A percentile compares a stretch with the other conserved stretches of the same genome.
Evolutionary conservation across 2,888 invertebrate species (phyloP).

Genomic region (Urechis unicinctus): DNA sequence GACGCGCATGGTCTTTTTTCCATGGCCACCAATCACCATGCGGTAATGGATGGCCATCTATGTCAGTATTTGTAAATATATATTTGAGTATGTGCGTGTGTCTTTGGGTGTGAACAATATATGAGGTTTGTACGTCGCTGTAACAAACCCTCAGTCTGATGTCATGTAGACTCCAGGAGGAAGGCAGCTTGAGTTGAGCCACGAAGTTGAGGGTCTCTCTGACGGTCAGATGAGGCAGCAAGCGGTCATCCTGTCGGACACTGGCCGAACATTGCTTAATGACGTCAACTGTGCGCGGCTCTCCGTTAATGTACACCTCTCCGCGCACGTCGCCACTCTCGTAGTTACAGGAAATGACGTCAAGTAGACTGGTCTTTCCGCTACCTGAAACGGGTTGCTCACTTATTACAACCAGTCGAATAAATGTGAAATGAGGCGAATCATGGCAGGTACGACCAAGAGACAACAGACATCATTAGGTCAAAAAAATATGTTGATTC

Average conservation of each 20-base stretch:
- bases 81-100: too few species aligned
- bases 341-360: slow-evolving; percentile 65
- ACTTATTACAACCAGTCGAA: too few species aligned
- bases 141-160: slow-evolving; percentile 72
- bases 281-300: slow-evolving; percentile 59
- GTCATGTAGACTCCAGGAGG: slow-evolving; percentile 58
- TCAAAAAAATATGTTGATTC: not conserved
- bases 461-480: not conserved
- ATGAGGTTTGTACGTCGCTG: too few species aligned
- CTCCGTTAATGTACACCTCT: slow-evolving; percentile 81
- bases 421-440: too few species aligned
- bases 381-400: slow-evolving; percentile 73
- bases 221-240: slow-evolving; percentile 79
- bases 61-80: too few species aligned
- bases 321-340: slow-evolving; percentile 75
- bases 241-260: slow-evolving; percentile 77
- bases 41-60: too few species aligned
- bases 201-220: slow-evolving; percentile 60
- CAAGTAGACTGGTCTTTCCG: slow-evolving; percentile 87
- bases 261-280: slow-evolving; percentile 64
- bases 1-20: too few species aligned
- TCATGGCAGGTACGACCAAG: not conserved
- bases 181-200: slow-evolving; percentile 49
- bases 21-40: too few species aligned
- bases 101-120: too few species aligned